Percentiles rank a stretch among this genome's conserved stretches.
phyloP scores from a whole-genome alignment of 2,113 vertebrate genomes.

The Trematomus loennbergii region DNA sequence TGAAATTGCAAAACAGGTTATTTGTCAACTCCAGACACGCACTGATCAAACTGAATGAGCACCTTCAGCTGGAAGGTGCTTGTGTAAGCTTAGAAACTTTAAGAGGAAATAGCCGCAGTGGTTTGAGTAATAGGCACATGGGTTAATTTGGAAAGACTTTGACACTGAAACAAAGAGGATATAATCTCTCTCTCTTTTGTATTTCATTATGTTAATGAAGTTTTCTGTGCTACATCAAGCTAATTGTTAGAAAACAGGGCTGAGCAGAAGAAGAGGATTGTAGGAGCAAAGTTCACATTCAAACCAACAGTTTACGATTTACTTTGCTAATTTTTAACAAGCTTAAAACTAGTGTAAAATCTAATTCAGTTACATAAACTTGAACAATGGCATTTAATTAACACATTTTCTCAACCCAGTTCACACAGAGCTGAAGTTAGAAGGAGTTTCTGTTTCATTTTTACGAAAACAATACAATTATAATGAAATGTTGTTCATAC shows the following conservation, averaged over 20 bases:
- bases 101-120: constrained; percentile 68
- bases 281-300: constrained; percentile 55
- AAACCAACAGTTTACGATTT: constrained; percentile 22
- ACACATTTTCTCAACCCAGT: background rate
- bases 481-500: no score
- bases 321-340: constrained; percentile 33
- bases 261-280: constrained; percentile 50
- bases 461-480: no score
- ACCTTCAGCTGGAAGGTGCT: background rate
- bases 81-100: constrained; percentile 41
- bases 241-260: constrained; percentile 64
- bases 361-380: constrained; percentile 5
- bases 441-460: background rate
- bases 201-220: constrained; percentile 14
- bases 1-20: constrained; percentile 15
- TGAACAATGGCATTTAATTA: background rate
- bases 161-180: constrained; percentile 23
- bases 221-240: constrained; percentile 3
- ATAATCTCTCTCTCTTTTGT: background rate
- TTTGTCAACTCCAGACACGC: background rate
- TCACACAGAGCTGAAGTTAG: background rate
- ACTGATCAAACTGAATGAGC: background rate
- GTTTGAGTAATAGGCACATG: constrained; percentile 42
- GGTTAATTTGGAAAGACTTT: constrained; percentile 27
- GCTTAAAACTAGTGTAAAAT: background rate